These are phyloP conservation scores for Chrysoperla carnea DNA, from an alignment of 1,140 invertebrate genomes.

Conservation along the genomic window DNA sequence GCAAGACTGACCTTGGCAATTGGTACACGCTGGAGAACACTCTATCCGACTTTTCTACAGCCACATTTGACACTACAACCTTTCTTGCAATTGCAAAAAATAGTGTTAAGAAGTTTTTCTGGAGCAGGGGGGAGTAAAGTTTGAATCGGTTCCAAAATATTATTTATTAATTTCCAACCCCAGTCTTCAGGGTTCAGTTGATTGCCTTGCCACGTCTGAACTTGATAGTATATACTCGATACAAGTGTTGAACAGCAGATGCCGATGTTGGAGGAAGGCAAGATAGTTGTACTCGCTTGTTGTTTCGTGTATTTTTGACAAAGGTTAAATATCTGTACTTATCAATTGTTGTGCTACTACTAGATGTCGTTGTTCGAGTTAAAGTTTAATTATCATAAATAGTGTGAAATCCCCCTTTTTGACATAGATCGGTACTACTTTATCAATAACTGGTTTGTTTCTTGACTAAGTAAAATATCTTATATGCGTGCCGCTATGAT, in stretches of 20 bases:
- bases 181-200: slow-evolving; percentile 9
- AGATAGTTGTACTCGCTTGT: slow-evolving; percentile 14
- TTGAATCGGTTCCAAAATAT: slow-evolving; percentile 11
- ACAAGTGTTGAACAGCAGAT: slow-evolving; percentile 15
- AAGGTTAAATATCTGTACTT: slow-evolving; percentile 14
- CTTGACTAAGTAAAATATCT: no score
- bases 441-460: no score
- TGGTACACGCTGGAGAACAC: slow-evolving; percentile 13
- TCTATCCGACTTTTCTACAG: slow-evolving; percentile 11
- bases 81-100: slow-evolving; percentile 5
- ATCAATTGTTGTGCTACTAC: no score
- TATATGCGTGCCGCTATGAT: no score
- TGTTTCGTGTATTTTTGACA: slow-evolving; percentile 14
- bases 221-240: slow-evolving; percentile 8
- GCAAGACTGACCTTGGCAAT: slow-evolving; percentile 12
- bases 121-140: slow-evolving; percentile 14
- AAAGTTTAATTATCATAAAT: no score
- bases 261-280: slow-evolving; percentile 17
- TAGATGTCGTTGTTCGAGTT: no score
- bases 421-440: no score
- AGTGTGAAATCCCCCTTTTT: no score
- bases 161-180: slow-evolving; percentile 10
- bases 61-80: slow-evolving; percentile 14
- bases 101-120: slow-evolving; percentile 12
- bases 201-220: slow-evolving; percentile 10